phyloP scores from a whole-genome alignment of 1,140 invertebrate genomes.

The Cydia strobilella region DNA sequence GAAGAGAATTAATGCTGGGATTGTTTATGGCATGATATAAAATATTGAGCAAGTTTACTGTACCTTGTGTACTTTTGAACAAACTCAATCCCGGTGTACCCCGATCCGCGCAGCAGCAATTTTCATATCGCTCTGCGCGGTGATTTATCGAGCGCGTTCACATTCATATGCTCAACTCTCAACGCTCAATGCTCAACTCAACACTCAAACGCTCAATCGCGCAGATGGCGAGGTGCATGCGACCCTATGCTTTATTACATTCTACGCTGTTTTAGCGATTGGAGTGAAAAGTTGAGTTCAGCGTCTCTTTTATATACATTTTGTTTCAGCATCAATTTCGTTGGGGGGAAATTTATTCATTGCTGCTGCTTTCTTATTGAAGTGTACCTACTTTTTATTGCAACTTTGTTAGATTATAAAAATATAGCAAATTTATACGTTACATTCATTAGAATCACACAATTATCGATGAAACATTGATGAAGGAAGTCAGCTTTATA shows the following conservation, averaged over 20 bases:
- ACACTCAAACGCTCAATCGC: constrained; percentile 11
- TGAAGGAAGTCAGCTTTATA: too few species aligned
- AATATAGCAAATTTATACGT: too few species aligned
- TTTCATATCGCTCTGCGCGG: constrained; percentile 55
- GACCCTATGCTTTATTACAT: constrained; percentile 31
- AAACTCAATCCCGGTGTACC: constrained; percentile 35
- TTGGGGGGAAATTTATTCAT: not conserved
- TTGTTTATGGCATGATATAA: too few species aligned
- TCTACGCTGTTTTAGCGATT: not conserved
- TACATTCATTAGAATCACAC: too few species aligned
- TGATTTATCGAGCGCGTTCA: constrained; percentile 55
- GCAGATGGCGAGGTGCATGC: constrained; percentile 17
- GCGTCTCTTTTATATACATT: constrained; percentile 10
- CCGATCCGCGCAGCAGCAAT: constrained; percentile 42
- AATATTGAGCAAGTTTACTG: too few species aligned
- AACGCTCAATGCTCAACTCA: constrained; percentile 18
- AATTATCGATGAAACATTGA: too few species aligned
- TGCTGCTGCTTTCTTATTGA: too few species aligned
- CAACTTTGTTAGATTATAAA: too few species aligned
- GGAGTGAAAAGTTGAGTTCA: constrained; percentile 5
- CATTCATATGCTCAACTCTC: constrained; percentile 36
- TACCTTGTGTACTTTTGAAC: not conserved
- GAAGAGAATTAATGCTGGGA: too few species aligned
- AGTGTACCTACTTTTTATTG: too few species aligned
- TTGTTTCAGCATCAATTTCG: not conserved